These are phyloP conservation scores for Leucoraja ocellata DNA, from an alignment of 2,797 vertebrate genomes.

Conservation along the genomic window DNA sequence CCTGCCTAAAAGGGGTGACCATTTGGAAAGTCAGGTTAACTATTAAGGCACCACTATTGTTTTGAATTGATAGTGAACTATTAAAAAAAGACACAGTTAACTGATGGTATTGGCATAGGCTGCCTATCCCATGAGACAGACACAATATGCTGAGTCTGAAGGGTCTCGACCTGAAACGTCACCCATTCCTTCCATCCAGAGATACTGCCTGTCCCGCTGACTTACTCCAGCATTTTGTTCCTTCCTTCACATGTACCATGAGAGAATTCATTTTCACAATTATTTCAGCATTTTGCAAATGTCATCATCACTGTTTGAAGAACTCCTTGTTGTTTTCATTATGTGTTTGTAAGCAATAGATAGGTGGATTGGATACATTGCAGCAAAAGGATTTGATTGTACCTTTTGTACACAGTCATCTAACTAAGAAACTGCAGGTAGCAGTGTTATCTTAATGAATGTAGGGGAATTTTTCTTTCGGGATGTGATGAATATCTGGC, in stretches of 20 bases:
- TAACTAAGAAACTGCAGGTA: background rate
- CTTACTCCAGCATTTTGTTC: too few species aligned
- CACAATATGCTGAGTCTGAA: too few species aligned
- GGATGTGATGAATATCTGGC: background rate
- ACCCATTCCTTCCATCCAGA: too few species aligned
- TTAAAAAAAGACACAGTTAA: background rate
- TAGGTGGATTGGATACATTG: background rate
- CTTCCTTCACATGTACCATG: background rate
- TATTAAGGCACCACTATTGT: background rate
- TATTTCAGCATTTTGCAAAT: background rate
- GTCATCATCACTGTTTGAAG: background rate
- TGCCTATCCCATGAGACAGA: background rate
- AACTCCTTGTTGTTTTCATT: background rate
- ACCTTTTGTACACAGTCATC: background rate
- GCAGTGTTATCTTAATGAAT: background rate
- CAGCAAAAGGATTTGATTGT: background rate
- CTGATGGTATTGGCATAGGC: background rate
- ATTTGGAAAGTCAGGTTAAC: constrained; percentile 1
- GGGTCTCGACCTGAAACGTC: too few species aligned
- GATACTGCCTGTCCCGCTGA: too few species aligned
- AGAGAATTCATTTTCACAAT: background rate
- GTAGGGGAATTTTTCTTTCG: background rate
- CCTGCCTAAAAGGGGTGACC: background rate
- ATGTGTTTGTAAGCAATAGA: background rate
- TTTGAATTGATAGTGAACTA: background rate